These are phyloP conservation scores for Rhea americana DNA, from an alignment of 2,113 vertebrate species.

Conservation along the genomic window DNA sequence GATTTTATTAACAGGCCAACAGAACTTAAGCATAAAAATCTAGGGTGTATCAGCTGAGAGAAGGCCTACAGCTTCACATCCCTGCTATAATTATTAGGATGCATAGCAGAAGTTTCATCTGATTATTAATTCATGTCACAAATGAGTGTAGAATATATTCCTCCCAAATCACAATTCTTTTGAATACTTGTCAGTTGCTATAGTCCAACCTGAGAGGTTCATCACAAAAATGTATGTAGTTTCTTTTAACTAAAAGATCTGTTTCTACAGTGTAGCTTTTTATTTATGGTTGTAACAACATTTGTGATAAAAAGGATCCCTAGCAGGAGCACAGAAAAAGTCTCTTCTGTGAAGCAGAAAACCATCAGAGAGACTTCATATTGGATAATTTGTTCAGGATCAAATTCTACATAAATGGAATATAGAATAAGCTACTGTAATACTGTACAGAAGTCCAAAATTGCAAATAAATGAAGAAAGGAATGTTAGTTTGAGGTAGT, in stretches of 20 bases:
- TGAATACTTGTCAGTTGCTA: background rate
- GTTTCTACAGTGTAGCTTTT: fast-evolving
- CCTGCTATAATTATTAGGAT: background rate
- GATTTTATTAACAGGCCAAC: background rate
- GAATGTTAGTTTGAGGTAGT: background rate
- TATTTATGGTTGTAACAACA: background rate
- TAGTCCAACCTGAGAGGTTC: background rate
- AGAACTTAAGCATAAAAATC: background rate
- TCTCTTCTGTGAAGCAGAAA: background rate
- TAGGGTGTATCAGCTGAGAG: background rate
- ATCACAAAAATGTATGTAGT: background rate
- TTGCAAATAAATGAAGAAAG: background rate
- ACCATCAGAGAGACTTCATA: background rate
- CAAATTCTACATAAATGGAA: background rate
- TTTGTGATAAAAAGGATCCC: background rate
- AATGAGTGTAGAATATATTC: background rate
- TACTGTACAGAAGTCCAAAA: background rate
- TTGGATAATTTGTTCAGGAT: background rate
- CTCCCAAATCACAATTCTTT: background rate
- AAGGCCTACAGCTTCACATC: background rate
- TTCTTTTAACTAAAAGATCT: background rate
- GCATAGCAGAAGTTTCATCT: background rate
- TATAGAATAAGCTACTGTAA: background rate
- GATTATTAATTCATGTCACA: background rate
- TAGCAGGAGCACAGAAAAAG: background rate